phyloP scores from a whole-genome alignment of 2,797 vertebrate genomes.

The Spinibarbus caldwelli region DNA sequence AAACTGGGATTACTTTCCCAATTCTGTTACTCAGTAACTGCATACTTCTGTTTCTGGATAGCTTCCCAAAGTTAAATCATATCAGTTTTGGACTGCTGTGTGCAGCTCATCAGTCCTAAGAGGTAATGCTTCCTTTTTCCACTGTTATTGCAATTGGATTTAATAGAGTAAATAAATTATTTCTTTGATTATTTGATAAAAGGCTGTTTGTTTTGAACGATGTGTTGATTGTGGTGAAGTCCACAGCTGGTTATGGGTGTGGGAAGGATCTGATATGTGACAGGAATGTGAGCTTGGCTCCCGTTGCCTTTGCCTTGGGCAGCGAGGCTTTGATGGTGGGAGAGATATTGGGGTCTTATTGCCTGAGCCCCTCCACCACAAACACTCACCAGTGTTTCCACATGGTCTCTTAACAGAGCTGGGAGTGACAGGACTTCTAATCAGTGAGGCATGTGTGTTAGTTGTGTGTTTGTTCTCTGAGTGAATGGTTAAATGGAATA shows the following conservation, averaged over 20 bases:
- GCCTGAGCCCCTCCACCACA: constrained; percentile 40
- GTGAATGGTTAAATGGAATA: background rate
- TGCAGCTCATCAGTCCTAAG: constrained; percentile 29
- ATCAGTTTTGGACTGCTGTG: constrained; percentile 36
- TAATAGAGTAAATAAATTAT: constrained; percentile 28
- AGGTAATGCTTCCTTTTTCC: constrained; percentile 48
- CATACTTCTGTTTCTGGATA: constrained; percentile 35
- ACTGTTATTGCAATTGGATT: constrained; percentile 23
- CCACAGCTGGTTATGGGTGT: constrained; percentile 54
- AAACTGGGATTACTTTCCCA: constrained; percentile 44
- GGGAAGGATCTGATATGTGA: constrained; percentile 63
- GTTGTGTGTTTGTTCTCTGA: constrained; percentile 26
- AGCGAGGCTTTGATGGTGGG: constrained; percentile 54
- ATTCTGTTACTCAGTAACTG: constrained; percentile 53
- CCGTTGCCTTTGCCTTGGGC: constrained; percentile 58
- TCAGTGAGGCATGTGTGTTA: constrained; percentile 31
- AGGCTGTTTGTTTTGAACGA: constrained; percentile 45
- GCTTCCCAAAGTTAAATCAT: constrained; percentile 26
- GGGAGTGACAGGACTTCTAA: constrained; percentile 32
- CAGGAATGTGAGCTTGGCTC: constrained; percentile 63
- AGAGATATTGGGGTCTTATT: constrained; percentile 55
- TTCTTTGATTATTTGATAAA: constrained; percentile 43
- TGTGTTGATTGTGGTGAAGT: constrained; percentile 35
- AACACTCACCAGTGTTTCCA: constrained; percentile 49
- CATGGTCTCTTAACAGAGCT: constrained; percentile 16